These are phyloP conservation scores for Pampusana beccarii DNA, from an alignment of 2,113 vertebrate genomes.

Conservation along the genomic window DNA sequence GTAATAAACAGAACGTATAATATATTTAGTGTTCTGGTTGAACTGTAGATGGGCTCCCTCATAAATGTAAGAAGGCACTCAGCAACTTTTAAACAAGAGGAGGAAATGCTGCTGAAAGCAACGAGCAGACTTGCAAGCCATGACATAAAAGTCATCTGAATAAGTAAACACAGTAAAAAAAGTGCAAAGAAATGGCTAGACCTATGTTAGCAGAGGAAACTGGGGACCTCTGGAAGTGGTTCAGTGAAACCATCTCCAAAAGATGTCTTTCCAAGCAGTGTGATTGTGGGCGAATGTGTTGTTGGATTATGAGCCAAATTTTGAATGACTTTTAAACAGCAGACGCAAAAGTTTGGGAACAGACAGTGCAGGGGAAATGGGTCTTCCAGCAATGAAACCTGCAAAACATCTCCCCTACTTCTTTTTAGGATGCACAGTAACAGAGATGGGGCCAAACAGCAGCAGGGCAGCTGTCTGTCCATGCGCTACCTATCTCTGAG, in stretches of 20 bases:
- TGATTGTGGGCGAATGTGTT: background rate
- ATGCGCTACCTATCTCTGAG: background rate
- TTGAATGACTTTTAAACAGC: background rate
- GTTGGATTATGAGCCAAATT: background rate
- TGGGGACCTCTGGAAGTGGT: background rate
- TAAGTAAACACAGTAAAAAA: slow-evolving; percentile 38
- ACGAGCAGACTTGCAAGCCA: background rate
- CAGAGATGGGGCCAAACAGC: background rate
- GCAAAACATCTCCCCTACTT: background rate
- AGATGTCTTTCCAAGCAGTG: background rate
- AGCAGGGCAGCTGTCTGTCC: background rate
- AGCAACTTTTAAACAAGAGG: slow-evolving; percentile 60
- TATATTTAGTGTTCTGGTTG: slow-evolving; percentile 43
- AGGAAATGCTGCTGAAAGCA: slow-evolving; percentile 38
- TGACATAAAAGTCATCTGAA: slow-evolving; percentile 32
- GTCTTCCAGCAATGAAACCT: background rate
- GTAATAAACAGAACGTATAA: slow-evolving; percentile 31
- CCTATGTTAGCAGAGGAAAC: background rate
- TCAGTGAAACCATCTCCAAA: background rate
- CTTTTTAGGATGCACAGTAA: background rate
- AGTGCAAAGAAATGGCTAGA: slow-evolving; percentile 5
- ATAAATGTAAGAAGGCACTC: slow-evolving; percentile 62
- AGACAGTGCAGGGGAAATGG: background rate
- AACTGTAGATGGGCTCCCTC: slow-evolving; percentile 40
- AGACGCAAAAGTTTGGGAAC: background rate